Evolutionary conservation across 2,888 invertebrate genomes (phyloP), one percentile per base, ranked within the genome.

Genomic region (Apoda limacodes): DNA sequence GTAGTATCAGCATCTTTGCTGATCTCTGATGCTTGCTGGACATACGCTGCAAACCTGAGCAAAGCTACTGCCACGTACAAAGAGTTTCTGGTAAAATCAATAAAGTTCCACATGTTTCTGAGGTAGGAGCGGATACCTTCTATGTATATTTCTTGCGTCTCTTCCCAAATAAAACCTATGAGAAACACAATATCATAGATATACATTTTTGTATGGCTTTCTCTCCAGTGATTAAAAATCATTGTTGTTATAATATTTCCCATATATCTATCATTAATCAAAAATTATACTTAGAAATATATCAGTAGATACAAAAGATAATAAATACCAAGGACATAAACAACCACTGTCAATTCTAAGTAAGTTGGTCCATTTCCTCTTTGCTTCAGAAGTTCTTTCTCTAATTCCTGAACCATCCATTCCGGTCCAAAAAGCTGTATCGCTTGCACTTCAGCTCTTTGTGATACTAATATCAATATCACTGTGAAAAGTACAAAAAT

Each of bases 71-170:
- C 82, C 22, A 90, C 84, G 65, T 97, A 98, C 2, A 97, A 80
- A 1, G 88, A 87, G 69, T 97, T 97, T 23, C 95, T 86, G 4
- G 91, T 89, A 60, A 96, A 96, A 75, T 98, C 97, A 30, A 98
- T 92, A 55, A 96, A 93, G 68, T 98, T 98, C 97, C 97, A 98
- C 85, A 97, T 87, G 62, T 98, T 94, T 15, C 92, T 84, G 14
- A 95, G 82, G 57, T 97, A 98, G 1, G 88, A 88, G 21, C 85
- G 84, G 27, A 95, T 84, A n/a, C 97, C 97, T 56, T 92, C 89
- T 12, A 87, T 85, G 82, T 89, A 95, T 39, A 96, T 89, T 63
- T 96, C 94, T 61, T 92, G 91, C 3, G 93, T 88, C 74, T 98
- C 97, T 57, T 95, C 91, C 89, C 91, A 93, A 48, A 97, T 89